phyloP scores from a whole-genome alignment of 2,113 vertebrate species.

The Tetrao urogallus region DNA sequence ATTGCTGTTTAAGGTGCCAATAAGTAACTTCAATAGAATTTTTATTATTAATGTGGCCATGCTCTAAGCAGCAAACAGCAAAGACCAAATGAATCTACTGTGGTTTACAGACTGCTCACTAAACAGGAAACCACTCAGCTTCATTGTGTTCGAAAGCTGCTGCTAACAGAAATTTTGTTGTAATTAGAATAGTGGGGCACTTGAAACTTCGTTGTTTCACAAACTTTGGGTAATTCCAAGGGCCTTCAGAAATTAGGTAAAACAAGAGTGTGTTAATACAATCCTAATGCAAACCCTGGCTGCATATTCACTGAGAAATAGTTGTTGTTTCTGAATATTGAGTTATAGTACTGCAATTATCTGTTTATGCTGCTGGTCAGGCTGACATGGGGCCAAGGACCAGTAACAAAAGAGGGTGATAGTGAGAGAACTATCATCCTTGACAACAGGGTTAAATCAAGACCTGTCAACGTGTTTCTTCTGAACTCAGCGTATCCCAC shows the following conservation, averaged over 20 bases:
- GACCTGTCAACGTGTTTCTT: background rate
- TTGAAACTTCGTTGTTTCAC: background rate
- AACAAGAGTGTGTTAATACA: background rate
- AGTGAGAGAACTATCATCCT: background rate
- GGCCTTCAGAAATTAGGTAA: background rate
- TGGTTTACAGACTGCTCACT: background rate
- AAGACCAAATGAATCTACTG: background rate
- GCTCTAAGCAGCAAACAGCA: background rate
- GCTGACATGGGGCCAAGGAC: background rate
- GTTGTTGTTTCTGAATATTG: background rate
- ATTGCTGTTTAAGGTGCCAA: slow-evolving; percentile 15
- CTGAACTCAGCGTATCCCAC: background rate
- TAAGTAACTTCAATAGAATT: slow-evolving; percentile 2
- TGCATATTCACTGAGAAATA: background rate
- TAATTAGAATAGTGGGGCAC: background rate
- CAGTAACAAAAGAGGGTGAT: background rate
- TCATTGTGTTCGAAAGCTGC: background rate
- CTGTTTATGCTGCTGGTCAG: background rate
- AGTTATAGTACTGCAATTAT: background rate
- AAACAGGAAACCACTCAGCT: slow-evolving; percentile 35
- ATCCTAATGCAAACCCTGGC: background rate
- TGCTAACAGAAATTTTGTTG: background rate
- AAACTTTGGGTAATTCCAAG: background rate
- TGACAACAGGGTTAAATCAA: background rate
- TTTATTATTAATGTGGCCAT: background rate